Evolutionary conservation across 1,140 invertebrate species (phyloP).

Genomic region (Drosophila kikkawai): DNA sequence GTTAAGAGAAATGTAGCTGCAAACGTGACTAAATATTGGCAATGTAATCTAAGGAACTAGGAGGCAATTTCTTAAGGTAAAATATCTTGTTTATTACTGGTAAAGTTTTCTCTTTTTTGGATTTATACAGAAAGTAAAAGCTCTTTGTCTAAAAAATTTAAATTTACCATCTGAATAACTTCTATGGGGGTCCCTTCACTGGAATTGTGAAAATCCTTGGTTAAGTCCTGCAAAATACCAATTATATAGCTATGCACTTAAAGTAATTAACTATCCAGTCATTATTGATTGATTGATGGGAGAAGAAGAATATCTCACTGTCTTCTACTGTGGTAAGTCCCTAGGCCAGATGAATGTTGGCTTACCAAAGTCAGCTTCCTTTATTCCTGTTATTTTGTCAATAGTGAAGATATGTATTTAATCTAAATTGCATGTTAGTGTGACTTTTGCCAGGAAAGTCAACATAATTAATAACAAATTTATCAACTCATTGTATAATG

Average conservation of each 20-base stretch:
- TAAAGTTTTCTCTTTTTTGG: too few relatives aligned
- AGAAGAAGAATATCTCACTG: background rate
- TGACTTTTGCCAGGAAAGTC: background rate
- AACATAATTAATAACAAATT: too few relatives aligned
- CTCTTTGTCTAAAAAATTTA: too few relatives aligned
- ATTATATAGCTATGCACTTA: background rate
- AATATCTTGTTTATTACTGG: background rate
- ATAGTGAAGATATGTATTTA: background rate
- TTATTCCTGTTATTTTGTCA: background rate
- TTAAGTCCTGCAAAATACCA: background rate
- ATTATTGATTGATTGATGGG: background rate
- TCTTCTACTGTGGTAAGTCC: too few relatives aligned
- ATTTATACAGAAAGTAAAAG: too few relatives aligned
- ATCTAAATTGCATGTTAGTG: background rate
- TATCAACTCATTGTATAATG: background rate
- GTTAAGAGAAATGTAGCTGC: background rate
- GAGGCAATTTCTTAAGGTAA: background rate
- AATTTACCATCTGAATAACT: background rate
- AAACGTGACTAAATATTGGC: background rate
- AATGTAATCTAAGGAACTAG: background rate
- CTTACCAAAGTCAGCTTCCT: background rate
- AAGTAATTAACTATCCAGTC: background rate
- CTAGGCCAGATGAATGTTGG: background rate
- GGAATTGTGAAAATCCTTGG: background rate
- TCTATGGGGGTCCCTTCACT: background rate